Conservation (phyloP, 2,888 invertebrate species). For the Esperia sulphurella region DNA sequence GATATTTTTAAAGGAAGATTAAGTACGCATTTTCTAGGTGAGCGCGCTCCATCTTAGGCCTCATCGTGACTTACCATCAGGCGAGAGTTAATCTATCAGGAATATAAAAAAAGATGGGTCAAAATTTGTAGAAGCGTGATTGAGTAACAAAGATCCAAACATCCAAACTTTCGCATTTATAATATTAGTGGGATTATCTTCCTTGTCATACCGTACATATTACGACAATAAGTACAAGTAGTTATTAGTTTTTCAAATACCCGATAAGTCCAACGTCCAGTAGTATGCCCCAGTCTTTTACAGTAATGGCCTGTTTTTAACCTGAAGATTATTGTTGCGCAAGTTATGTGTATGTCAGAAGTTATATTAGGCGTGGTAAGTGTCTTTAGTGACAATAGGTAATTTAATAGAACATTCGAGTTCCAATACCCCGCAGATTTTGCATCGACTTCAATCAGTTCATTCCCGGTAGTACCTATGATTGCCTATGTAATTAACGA, state of each 20-base stretch:
- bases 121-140: too few relatives aligned
- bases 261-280: neutral
- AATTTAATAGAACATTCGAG: neutral
- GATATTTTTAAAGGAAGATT: too few relatives aligned
- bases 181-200: too few relatives aligned
- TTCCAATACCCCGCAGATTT: slow-evolving; percentile 1
- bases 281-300: slow-evolving; percentile 1
- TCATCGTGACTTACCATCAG: too few relatives aligned
- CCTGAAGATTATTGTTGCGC: neutral
- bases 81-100: too few relatives aligned
- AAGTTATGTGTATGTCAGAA: neutral
- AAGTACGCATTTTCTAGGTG: too few relatives aligned
- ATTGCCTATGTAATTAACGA: slow-evolving; percentile 4
- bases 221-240: neutral
- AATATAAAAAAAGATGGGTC: too few relatives aligned
- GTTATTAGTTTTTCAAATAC: neutral
- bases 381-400: neutral
- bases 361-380: neutral
- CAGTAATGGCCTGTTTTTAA: neutral
- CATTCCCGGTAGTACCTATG: slow-evolving; percentile 1
- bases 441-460: slow-evolving; percentile 2
- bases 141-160: too few relatives aligned
- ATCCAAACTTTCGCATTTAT: too few relatives aligned
- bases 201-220: neutral
- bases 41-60: too few relatives aligned